Evolutionary conservation across 2,797 vertebrate genomes (phyloP).

Genomic region (Malacoctenus gilli): DNA sequence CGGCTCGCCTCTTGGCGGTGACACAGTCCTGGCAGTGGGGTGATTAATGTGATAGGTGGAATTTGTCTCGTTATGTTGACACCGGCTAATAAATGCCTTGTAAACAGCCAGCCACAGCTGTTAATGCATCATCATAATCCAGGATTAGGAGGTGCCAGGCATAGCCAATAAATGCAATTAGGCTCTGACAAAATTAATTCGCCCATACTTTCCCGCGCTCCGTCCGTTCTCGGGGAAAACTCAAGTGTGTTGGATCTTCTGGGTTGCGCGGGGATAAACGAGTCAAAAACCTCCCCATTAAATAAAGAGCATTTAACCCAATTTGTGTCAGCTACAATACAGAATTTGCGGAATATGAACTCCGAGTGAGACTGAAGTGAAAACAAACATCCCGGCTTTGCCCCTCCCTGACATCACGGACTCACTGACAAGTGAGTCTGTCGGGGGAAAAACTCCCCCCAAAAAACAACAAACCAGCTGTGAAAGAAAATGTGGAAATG

Average conservation of each 20-base stretch:
- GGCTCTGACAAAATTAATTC: conserved; percentile 80
- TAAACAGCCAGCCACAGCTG: conserved; percentile 85
- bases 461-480: neutral
- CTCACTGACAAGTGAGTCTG: too few species aligned
- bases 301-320: conserved; percentile 47
- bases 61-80: conserved; percentile 84
- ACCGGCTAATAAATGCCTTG: conserved; percentile 85
- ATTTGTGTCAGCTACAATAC: conserved; percentile 40
- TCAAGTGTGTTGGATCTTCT: conserved; percentile 42
- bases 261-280: conserved; percentile 38
- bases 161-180: conserved; percentile 86
- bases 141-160: conserved; percentile 84
- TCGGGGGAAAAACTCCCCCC: too few species aligned
- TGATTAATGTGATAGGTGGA: conserved; percentile 85
- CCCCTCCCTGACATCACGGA: conserved; percentile 36
- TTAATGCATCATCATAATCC: conserved; percentile 88
- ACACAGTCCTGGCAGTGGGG: conserved; percentile 72
- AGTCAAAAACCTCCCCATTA: conserved; percentile 43
- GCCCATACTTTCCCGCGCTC: conserved; percentile 57
- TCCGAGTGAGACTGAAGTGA: conserved; percentile 56
- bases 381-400: conserved; percentile 47
- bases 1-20: conserved; percentile 61
- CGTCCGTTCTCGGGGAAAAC: conserved; percentile 60
- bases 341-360: conserved; percentile 45
- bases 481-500: conserved; percentile 22